Conservation (phyloP, 2,797 vertebrate species). For the Loris lydekkerianus region DNA sequence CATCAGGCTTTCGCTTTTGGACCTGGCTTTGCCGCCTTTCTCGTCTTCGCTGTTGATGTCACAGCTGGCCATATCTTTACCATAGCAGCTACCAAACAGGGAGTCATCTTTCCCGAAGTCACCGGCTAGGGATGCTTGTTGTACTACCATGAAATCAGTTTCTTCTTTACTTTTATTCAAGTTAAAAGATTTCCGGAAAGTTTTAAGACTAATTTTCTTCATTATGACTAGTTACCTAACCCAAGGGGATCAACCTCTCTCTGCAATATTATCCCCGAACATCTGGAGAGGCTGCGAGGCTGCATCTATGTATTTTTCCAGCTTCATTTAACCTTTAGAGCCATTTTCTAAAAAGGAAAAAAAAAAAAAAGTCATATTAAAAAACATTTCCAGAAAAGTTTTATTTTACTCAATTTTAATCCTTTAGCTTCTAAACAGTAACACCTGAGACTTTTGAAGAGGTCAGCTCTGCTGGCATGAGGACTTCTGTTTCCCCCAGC, state of each 20-base stretch:
- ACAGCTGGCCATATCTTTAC: slow-evolving; percentile 95
- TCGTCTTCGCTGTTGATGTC: slow-evolving; percentile 94
- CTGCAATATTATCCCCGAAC: slow-evolving; percentile 79
- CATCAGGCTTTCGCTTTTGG: slow-evolving; percentile 97
- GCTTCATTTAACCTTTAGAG: slow-evolving; percentile 91
- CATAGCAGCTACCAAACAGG: slow-evolving; percentile 96
- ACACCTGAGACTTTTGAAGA: not conserved
- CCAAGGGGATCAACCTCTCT: slow-evolving; percentile 82
- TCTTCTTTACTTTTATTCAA: slow-evolving; percentile 99
- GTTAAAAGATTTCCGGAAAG: slow-evolving; percentile 98
- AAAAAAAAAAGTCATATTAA: slow-evolving; percentile 52
- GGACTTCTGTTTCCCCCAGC: no score
- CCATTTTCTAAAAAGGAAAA: slow-evolving; percentile 90
- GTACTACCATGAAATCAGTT: slow-evolving; percentile 97
- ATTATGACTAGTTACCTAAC: slow-evolving; percentile 92
- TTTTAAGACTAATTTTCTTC: slow-evolving; percentile 99
- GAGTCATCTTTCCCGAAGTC: slow-evolving; percentile 98
- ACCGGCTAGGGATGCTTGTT: slow-evolving; percentile 92
- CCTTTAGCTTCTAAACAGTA: not conserved
- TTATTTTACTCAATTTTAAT: not conserved
- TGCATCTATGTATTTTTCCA: slow-evolving; percentile 91
- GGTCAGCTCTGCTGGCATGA: not conserved
- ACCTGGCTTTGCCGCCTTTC: slow-evolving; percentile 93
- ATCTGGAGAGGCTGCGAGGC: slow-evolving; percentile 89
- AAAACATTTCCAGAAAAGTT: slow-evolving; percentile 50